Base-by-base conservation (phyloP, 2,113 vertebrate species). In the Cynocephalus volans region DNA sequence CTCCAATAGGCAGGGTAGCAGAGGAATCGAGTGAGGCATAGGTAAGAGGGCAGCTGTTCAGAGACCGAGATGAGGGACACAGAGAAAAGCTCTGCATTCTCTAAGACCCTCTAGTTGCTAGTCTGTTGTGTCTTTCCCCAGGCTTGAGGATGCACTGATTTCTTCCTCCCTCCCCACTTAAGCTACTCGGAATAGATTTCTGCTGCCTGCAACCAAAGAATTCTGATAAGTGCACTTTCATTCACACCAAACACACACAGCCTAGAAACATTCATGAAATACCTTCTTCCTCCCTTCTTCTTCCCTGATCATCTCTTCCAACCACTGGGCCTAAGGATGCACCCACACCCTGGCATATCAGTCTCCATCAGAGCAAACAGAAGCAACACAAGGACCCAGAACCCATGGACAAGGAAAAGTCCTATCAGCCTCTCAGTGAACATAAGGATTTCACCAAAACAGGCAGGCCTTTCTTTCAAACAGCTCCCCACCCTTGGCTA, bases 341-440 rank as follows among this genome's bases (percentile, higher is more conserved):
- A 26, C 6, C 13, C 52, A 64, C 48, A 36, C 1, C 33, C 48
- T 8, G 7, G 0, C 0, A 1, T n/a, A 3, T 36, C 18, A 7
- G 21, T 31, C 45, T 18, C 70, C 77, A 10, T 0, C 11, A 73
- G 58, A 76, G 70, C 50, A 28, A 50, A n/a, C 36, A 60, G 56
- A 52, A 56, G n/a, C 0, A 8, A 19, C 21, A 41, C 13, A 31
- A 3, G 28, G 1, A 26, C 67, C 83, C 41, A 17, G 28, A 41
- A 69, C 24, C 48, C 18, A 41, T 28, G 18, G 24, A 15, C 45
- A 23, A 28, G 82, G 5, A 19, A 62, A 52, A 5, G 10, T 12
- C 19, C 50, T 45, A 18, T 2, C 14, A 10, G 84, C 50, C 58
- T 67, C 41, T 75, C 26, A 8, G 33, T 0, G 1, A 19, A 17